Conservation (phyloP, 2,888 invertebrate genomes). For the Drosophila vallismaia region DNA sequence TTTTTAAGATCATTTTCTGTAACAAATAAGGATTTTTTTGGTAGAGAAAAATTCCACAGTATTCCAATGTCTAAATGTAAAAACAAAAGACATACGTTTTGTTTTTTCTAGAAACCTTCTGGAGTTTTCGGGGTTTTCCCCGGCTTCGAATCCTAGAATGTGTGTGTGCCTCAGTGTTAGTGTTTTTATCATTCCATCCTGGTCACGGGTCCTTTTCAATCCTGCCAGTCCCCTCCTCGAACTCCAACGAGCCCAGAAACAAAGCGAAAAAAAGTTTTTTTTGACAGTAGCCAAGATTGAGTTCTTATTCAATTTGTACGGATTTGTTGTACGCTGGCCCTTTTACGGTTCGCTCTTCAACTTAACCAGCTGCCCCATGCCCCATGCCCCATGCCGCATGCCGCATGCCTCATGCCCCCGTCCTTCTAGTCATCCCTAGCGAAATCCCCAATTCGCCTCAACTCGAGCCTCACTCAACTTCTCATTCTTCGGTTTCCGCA, state of each 20-base stretch:
- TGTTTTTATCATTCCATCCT: constrained; percentile 49
- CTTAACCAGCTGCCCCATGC: constrained; percentile 6
- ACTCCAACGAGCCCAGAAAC: constrained; percentile 10
- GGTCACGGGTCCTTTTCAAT: constrained; percentile 27
- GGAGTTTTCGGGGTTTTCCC: constrained; percentile 12
- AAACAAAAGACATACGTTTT: background rate
- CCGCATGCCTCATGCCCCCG: background rate
- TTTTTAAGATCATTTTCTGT: background rate
- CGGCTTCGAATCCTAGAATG: background rate
- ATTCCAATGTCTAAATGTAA: background rate
- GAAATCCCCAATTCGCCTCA: constrained; percentile 10
- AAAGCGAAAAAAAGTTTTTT: constrained; percentile 51
- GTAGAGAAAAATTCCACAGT: background rate
- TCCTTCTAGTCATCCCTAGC: constrained; percentile 7
- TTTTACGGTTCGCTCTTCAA: constrained; percentile 18
- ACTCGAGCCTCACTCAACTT: constrained; percentile 27
- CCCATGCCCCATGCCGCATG: background rate
- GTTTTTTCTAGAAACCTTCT: too few species aligned
- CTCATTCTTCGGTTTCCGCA: constrained; percentile 22
- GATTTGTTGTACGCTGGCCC: constrained; percentile 65
- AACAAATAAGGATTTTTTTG: background rate
- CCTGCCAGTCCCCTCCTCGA: background rate
- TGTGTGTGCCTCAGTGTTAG: constrained; percentile 6
- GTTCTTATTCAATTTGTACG: constrained; percentile 77
- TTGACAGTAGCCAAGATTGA: constrained; percentile 77